Evolutionary conservation across 2,888 invertebrate species (phyloP).

Genomic region (Macaria liturata): DNA sequence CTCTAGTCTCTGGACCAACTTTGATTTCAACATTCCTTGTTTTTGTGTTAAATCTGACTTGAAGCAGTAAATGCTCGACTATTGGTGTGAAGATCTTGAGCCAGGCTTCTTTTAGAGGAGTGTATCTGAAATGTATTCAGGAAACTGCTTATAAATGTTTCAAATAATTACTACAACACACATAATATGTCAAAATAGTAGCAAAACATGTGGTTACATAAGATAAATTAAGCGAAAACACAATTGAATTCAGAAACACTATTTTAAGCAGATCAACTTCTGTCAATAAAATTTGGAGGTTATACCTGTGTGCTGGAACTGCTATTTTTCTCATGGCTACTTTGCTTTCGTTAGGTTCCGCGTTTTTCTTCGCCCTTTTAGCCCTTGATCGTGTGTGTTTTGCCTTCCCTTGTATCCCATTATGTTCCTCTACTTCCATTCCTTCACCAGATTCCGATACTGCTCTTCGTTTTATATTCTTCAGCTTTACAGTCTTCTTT

Average conservation of each 20-base stretch:
- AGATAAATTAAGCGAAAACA: too few species aligned
- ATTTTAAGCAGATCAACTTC: too few species aligned
- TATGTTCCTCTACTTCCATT: conserved; percentile 88
- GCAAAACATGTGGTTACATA: too few species aligned
- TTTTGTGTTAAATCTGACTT: conserved; percentile 97
- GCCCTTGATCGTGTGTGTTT: conserved; percentile 66
- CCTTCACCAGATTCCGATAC: conserved; percentile 75
- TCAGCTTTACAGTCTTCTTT: conserved; percentile 71
- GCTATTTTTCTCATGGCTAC: conserved; percentile 88
- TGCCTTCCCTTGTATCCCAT: conserved; percentile 80
- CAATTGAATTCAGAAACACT: too few species aligned
- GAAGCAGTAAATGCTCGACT: conserved; percentile 96
- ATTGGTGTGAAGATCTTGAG: conserved; percentile 97
- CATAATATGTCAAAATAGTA: too few species aligned
- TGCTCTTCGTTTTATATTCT: conserved; percentile 80
- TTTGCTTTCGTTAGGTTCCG: conserved; percentile 80
- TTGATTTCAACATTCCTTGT: conserved; percentile 95
- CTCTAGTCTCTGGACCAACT: conserved; percentile 88
- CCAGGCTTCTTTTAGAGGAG: conserved; percentile 98
- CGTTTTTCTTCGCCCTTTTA: conserved; percentile 65
- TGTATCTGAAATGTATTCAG: conserved; percentile 84
- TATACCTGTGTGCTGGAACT: conserved; percentile 94
- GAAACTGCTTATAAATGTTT: background rate
- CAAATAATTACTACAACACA: too few species aligned
- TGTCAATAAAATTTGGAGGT: conserved; percentile 41